Conservation (phyloP, 2,113 vertebrate genomes). For the Sitta europaea region DNA sequence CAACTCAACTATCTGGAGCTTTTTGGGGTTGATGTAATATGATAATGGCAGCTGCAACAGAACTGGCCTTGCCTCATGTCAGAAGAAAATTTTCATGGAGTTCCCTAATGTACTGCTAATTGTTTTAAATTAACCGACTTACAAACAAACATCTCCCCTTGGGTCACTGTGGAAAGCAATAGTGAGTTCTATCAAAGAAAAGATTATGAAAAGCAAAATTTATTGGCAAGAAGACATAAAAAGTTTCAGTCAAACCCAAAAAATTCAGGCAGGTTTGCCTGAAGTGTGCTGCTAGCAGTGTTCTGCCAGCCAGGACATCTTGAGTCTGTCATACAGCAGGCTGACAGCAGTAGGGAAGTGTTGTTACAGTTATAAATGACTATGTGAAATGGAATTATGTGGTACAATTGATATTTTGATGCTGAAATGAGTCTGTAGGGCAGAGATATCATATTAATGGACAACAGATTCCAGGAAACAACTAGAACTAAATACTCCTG, state of each 20-base stretch:
- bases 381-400: neutral
- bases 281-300: neutral
- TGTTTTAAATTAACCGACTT: neutral
- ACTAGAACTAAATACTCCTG: neutral
- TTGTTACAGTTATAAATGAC: neutral
- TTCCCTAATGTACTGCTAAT: neutral
- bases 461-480: neutral
- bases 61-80: neutral
- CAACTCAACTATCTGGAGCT: neutral
- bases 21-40: neutral
- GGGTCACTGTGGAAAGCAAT: neutral
- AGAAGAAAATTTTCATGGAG: neutral
- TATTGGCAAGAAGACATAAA: neutral
- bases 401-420: neutral
- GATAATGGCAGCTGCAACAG: neutral
- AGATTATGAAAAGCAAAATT: neutral
- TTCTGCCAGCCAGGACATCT: neutral
- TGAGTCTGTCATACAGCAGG: neutral
- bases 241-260: neutral
- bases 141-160: neutral
- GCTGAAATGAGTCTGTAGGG: neutral
- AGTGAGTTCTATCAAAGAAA: neutral
- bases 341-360: neutral
- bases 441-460: neutral
- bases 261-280: neutral